phyloP scores from a whole-genome alignment of 1,140 invertebrate genomes.

The Hestina assimilis region DNA sequence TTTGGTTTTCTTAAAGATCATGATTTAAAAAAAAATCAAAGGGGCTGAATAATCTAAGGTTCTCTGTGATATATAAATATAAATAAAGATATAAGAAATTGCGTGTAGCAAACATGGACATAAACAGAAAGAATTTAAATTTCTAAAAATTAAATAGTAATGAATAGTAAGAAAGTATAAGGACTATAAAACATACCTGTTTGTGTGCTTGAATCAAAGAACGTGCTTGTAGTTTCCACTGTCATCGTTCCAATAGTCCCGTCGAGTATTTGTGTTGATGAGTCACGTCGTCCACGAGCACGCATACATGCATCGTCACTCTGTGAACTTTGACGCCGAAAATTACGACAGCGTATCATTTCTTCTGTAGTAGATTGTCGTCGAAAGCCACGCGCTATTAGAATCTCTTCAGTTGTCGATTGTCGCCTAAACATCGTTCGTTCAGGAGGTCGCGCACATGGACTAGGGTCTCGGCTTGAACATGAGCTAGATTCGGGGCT shows the following conservation, averaged over 20 bases:
- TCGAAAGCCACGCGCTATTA: conserved; percentile 92
- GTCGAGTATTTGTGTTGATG: conserved; percentile 92
- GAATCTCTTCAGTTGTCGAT: conserved; percentile 94
- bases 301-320: conserved; percentile 86
- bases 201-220: conserved; percentile 95
- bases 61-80: no score
- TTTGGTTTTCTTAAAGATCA: no score
- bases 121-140: no score
- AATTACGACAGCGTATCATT: conserved; percentile 94
- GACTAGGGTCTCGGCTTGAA: conserved; percentile 85
- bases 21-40: no score
- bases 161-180: not conserved
- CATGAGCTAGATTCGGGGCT: conserved; percentile 88
- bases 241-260: conserved; percentile 96
- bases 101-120: no score
- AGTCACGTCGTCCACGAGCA: conserved; percentile 89
- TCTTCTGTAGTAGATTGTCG: conserved; percentile 94
- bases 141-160: no score
- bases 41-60: no score
- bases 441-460: conserved; percentile 81
- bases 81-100: no score
- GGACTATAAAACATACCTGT: conserved; percentile 84
- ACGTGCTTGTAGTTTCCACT: conserved; percentile 93
- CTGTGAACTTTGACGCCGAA: conserved; percentile 88
- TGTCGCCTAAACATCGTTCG: conserved; percentile 88